phyloP scores from a whole-genome alignment of 2,797 vertebrate species.

The Sebastes umbrosus region DNA sequence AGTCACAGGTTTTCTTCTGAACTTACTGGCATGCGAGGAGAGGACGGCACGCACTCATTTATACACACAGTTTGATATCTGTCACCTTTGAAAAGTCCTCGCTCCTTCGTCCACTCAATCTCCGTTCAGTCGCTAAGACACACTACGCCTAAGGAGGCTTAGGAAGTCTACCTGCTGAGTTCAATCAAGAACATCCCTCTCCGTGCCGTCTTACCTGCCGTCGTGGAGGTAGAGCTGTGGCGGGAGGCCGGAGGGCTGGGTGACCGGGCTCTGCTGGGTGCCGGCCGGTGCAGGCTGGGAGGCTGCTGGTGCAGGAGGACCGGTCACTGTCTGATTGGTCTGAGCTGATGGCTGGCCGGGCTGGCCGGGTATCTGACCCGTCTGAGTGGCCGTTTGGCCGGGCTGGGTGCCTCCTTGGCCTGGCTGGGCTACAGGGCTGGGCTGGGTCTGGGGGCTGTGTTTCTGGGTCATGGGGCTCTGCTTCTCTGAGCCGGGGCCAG shows the following conservation, averaged over 20 bases:
- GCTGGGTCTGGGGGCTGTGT: slow-evolving; percentile 91
- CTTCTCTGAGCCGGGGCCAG: slow-evolving; percentile 95
- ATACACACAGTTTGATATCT: slow-evolving; percentile 1
- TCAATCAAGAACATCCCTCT: slow-evolving; percentile 5
- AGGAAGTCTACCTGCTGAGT: background rate
- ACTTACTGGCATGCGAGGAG: background rate
- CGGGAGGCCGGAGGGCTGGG: slow-evolving; percentile 86
- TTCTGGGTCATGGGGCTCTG: slow-evolving; percentile 98
- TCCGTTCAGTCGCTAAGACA: background rate
- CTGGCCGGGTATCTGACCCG: slow-evolving; percentile 65
- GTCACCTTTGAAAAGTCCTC: background rate
- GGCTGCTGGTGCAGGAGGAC: slow-evolving; percentile 66
- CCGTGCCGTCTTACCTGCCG: slow-evolving; percentile 86
- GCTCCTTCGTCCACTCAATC: background rate
- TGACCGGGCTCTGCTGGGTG: slow-evolving; percentile 80
- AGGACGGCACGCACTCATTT: background rate
- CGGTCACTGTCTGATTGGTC: slow-evolving; percentile 57
- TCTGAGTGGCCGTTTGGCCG: slow-evolving; percentile 64
- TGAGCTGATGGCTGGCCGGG: slow-evolving; percentile 68
- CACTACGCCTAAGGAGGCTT: background rate
- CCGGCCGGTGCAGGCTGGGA: slow-evolving; percentile 67
- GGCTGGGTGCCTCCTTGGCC: slow-evolving; percentile 76
- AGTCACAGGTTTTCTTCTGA: slow-evolving; percentile 40
- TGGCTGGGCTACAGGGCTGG: slow-evolving; percentile 88
- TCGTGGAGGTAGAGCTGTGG: slow-evolving; percentile 96